Base-by-base conservation (phyloP, 2,113 vertebrate genomes). In the Oenanthe oenanthe region DNA sequence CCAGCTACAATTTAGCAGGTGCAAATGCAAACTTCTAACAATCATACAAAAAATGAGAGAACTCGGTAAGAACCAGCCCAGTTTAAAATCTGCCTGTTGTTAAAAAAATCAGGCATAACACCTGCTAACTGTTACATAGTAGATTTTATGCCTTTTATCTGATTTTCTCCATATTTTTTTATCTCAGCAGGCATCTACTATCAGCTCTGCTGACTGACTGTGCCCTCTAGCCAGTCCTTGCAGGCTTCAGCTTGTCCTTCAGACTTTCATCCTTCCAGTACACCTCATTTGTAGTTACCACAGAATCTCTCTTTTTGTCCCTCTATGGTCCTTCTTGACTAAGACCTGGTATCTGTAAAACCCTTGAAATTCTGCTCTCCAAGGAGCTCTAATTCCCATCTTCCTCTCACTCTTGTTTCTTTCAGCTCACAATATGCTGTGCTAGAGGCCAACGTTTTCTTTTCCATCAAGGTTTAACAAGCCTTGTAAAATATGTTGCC, bases 1-100 rank as follows among this genome's bases (percentile, higher is more conserved):
- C 71, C 81, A 95, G 88, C 94, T 95, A 96, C 75, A 96, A 85
- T 61, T 91, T 89, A 90, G 87, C 94, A 51, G 51, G 79, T 98
- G 96, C 91, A 93, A 97, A 95, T 16, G 86, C 88, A 97, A 97
- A 97, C 95, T 97, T 94, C 79, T 71, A 86, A 76, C 40, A n/a
- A 56, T 80, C 72, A 84, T 29, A 60, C 78, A 96, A 98, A 97
- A 96, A 97, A 92, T 81, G 17, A 95, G 38, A 80, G 88, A 85
- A 91, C 6, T 7, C 32, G 40, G n/a, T 50, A 58, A 32, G 78
- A 93, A 89, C 42, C 67, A 95, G 85, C 50, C 89, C 77, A 51
- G 42, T 85, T 95, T 95, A 93, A 85, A 93, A 53, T 66, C 53
- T 72, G 89, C 36, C 56, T 47, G 21, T 45, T 34, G 34, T 84